phyloP scores from a whole-genome alignment of 2,888 invertebrate genomes.

The Miltochrista miniata region DNA sequence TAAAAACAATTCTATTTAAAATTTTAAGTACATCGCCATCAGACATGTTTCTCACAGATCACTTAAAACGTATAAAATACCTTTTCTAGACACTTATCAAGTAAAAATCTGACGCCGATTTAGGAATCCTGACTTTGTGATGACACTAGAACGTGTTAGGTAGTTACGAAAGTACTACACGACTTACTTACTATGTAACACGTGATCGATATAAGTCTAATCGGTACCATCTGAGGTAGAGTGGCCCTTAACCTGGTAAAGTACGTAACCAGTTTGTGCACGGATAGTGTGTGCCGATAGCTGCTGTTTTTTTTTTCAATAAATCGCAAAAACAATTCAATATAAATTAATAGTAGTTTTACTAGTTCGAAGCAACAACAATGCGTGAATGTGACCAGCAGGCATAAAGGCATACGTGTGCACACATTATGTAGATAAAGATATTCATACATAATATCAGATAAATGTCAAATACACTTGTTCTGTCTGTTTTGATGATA shows the following conservation, averaged over 20 bases:
- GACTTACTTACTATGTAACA: background rate
- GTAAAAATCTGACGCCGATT: background rate
- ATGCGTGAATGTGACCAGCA: no score
- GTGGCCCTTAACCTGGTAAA: background rate
- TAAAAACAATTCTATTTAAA: no score
- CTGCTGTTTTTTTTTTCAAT: no score
- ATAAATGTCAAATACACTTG: no score
- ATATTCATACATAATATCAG: no score
- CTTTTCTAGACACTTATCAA: background rate
- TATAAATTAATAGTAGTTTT: no score
- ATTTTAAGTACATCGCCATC: background rate
- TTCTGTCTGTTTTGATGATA: no score
- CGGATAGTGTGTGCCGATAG: no score
- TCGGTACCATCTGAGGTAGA: background rate
- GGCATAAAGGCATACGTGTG: no score
- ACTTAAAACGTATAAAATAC: background rate
- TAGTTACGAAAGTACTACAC: background rate
- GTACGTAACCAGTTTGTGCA: background rate
- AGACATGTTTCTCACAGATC: background rate
- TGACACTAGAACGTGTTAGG: background rate
- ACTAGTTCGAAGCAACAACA: no score
- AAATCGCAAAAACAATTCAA: no score
- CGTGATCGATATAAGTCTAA: background rate
- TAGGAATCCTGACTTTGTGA: background rate
- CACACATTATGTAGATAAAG: no score